Conservation (phyloP, 2,113 vertebrate species). For the Tachuris rubrigastra region DNA sequence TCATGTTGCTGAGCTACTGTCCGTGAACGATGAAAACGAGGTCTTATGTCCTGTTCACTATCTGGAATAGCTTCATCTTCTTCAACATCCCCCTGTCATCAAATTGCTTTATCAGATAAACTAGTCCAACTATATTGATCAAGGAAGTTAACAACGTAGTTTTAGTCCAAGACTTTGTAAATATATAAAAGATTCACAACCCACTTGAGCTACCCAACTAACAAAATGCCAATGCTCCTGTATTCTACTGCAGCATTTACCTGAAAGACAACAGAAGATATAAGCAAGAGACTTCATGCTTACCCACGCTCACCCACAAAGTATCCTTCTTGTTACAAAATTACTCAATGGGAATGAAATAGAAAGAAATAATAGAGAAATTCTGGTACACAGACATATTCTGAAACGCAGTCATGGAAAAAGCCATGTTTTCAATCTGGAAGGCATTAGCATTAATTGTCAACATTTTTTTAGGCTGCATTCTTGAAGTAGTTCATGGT, state of each 20-base stretch:
- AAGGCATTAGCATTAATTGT: background rate
- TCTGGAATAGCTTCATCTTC: slow-evolving; percentile 93
- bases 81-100: slow-evolving; percentile 88
- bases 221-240: background rate
- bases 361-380: background rate
- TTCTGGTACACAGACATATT: background rate
- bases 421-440: background rate
- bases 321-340: background rate
- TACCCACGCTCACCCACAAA: too few relatives aligned
- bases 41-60: slow-evolving; percentile 93
- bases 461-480: background rate
- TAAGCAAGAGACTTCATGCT: too few relatives aligned
- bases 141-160: background rate
- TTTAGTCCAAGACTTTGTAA: background rate
- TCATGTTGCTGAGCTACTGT: slow-evolving; percentile 93
- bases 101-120: background rate
- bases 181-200: background rate
- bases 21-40: slow-evolving; percentile 91
- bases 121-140: background rate
- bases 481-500: background rate
- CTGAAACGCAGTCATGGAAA: background rate
- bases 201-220: background rate
- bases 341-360: background rate
- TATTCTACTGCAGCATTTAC: background rate
- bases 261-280: background rate